phyloP scores from a whole-genome alignment of 2,113 vertebrate genomes.

The Colossoma macropomum region DNA sequence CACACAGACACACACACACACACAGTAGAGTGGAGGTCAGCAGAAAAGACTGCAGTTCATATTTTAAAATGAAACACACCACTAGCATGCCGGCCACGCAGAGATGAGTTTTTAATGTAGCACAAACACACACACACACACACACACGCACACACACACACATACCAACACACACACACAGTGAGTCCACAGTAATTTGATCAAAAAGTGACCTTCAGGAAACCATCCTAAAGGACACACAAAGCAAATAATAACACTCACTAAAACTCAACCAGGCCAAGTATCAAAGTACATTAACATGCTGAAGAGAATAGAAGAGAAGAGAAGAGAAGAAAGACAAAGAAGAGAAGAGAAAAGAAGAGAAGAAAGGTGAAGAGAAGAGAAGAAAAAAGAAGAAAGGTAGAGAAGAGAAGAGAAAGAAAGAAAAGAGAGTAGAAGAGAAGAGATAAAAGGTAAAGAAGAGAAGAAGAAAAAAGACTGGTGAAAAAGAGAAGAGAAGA shows the following conservation, averaged over 20 bases:
- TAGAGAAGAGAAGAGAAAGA: too few species aligned
- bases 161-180: slow-evolving; percentile 23
- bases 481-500: too few species aligned
- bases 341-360: not conserved
- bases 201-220: slow-evolving; percentile 55
- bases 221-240: slow-evolving; percentile 41
- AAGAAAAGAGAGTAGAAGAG: not conserved
- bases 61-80: slow-evolving; percentile 44
- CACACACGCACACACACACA: slow-evolving; percentile 37
- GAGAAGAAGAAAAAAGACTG: too few species aligned
- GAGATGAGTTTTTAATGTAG: slow-evolving; percentile 55
- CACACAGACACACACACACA: not conserved
- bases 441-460: too few species aligned
- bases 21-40: slow-evolving; percentile 48
- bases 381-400: not conserved
- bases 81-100: slow-evolving; percentile 49
- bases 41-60: slow-evolving; percentile 16
- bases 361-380: not conserved
- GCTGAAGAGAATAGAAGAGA: not conserved
- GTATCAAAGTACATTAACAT: too few species aligned
- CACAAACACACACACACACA: slow-evolving; percentile 34
- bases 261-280: slow-evolving; percentile 28
- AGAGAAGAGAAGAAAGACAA: not conserved
- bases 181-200: slow-evolving; percentile 30
- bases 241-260: slow-evolving; percentile 18